Evolutionary conservation across 2,888 invertebrate genomes (phyloP).

Genomic region (Arge pagana): DNA sequence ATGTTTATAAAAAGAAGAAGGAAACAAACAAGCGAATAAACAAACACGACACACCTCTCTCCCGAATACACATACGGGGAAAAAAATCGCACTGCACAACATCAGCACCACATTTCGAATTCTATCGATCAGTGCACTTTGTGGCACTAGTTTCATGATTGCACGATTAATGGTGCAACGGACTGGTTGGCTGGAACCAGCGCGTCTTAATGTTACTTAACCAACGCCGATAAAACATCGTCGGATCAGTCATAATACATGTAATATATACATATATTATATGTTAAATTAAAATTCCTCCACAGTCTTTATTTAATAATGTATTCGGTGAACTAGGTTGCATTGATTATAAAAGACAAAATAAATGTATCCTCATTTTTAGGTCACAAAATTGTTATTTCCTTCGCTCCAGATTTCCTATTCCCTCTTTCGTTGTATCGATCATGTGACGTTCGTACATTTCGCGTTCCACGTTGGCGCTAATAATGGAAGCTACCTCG

Average conservation of each 20-base stretch:
- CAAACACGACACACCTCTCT: constrained; percentile 12
- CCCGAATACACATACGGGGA: constrained; percentile 1
- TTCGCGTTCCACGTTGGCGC: too few species aligned
- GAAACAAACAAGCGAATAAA: constrained; percentile 6
- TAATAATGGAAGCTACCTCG: too few species aligned
- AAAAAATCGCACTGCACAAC: constrained; percentile 15
- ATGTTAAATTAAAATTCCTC: constrained; percentile 54
- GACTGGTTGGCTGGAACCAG: constrained; percentile 22
- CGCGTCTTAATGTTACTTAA: constrained; percentile 21
- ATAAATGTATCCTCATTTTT: constrained; percentile 77
- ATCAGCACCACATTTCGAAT: constrained; percentile 21
- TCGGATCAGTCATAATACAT: constrained; percentile 54
- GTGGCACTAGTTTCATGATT: constrained; percentile 21
- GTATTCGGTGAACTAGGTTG: constrained; percentile 60
- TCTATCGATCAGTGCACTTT: constrained; percentile 20
- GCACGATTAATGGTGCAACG: constrained; percentile 14
- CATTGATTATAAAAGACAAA: constrained; percentile 69
- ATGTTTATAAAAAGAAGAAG: background rate
- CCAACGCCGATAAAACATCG: constrained; percentile 21
- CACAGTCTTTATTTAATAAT: constrained; percentile 54
- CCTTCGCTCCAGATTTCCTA: constrained; percentile 28
- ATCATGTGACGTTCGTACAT: too few species aligned
- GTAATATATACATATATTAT: constrained; percentile 54
- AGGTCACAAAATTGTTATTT: constrained; percentile 67
- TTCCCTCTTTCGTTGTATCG: background rate